Percentiles rank a stretch among this genome's conserved stretches.
phyloP scores from a whole-genome alignment of 2,888 invertebrate genomes.

The Argyra leucocephala region DNA sequence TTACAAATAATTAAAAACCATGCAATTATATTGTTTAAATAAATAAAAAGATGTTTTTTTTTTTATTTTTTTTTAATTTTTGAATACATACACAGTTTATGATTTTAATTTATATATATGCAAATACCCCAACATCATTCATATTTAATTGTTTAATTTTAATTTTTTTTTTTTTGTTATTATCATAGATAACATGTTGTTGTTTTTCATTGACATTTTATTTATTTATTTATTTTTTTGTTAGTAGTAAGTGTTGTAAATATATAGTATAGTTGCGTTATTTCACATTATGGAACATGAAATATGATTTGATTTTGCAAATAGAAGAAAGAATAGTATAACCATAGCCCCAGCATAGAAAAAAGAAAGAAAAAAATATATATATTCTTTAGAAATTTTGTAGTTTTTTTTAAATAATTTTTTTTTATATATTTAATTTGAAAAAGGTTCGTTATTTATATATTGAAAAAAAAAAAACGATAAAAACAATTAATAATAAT shows the following conservation, averaged over 20 bases:
- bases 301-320: not conserved
- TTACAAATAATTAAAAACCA: not conserved
- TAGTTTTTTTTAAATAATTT: not conserved
- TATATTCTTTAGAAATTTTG: not conserved
- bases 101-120: not conserved
- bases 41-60: no score
- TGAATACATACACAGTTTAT: not conserved
- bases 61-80: no score
- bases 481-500: not conserved
- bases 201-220: not conserved
- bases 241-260: not conserved
- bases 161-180: not conserved
- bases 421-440: not conserved
- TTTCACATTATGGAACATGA: not conserved
- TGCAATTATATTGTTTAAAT: no score
- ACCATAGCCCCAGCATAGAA: conserved; percentile 4
- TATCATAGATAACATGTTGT: not conserved
- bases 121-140: not conserved
- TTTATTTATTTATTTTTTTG: not conserved
- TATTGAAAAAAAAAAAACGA: not conserved
- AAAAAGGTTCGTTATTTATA: not conserved
- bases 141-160: not conserved
- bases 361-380: conserved; percentile 1
- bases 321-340: not conserved
- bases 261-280: not conserved